Base-by-base conservation (phyloP, 2,797 vertebrate genomes). In the Pelobates cultripes region DNA sequence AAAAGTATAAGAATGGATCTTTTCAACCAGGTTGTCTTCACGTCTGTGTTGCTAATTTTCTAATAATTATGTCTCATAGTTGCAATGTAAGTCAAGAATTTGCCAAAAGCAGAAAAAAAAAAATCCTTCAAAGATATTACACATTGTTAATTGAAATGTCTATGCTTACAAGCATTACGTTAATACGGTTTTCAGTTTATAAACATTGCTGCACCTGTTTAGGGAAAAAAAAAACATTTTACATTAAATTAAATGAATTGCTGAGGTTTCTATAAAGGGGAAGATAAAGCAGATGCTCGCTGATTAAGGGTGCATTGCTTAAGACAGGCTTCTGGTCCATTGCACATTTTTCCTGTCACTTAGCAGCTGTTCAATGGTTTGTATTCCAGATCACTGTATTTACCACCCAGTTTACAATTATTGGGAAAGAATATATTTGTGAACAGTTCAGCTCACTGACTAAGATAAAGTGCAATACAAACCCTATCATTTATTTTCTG, bases 361-460 rank as follows among this genome's bases (percentile, higher is more conserved):
- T 90, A 88, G 85, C 90, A 92, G 84, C 87, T 92, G 82, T 86
- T 89, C 68, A 84, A 60, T 8, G 83, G 70, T 85, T 91, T 87
- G 86, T 78, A 44, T 83, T 90, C 70, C 79, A 83, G 61, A 87
- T 88, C 70, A 87, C 73, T 79, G 15, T 84, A 41, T 82, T 75
- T 83, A 51, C 63, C 85, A 73, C 86, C 77, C 70, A 63, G 71
- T 81, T 43, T 85, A 10, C 9, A 88, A 80, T 76, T 83, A 83
- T 86, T 71, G 86, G 70, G 45, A 73, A 73, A 84, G 10, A 79
- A 75, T 81, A 53, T 69, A 68, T 67, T 70, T 70, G 6, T 47
- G 3, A 42, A 43, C 14, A 69, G 51, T 43, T 69, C 47, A 75
- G 9, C 12, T 14, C 14, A 15, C 7, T 12, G 55, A 12, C 13